Evolutionary conservation across 2,888 invertebrate genomes (phyloP).

Genomic region (Apotomis betuletana): DNA sequence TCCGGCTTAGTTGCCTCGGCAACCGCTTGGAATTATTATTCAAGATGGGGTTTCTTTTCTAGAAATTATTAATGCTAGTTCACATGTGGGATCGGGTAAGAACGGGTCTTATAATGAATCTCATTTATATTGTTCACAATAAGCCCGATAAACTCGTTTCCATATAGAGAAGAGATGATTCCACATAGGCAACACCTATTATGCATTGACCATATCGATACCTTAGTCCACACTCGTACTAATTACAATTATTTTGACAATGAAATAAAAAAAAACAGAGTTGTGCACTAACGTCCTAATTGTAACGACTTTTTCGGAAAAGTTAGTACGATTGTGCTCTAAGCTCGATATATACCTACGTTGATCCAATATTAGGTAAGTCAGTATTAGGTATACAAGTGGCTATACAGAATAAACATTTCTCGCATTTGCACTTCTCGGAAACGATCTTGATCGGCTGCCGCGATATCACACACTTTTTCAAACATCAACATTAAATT

Average conservation of each 20-base stretch:
- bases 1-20: slow-evolving; percentile 24
- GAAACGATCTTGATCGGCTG: slow-evolving; percentile 61
- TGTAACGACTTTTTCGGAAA: no score
- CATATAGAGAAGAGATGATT: no score
- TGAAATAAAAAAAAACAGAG: no score
- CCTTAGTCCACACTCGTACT: no score
- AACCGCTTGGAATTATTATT: slow-evolving; percentile 30
- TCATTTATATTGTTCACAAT: not conserved
- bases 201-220: no score
- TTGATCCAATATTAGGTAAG: no score
- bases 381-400: not conserved
- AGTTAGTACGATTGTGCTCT: no score
- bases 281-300: no score
- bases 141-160: not conserved
- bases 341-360: no score
- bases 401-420: slow-evolving; percentile 26
- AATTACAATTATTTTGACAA: no score
- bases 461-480: slow-evolving; percentile 57
- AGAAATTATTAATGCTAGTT: slow-evolving; percentile 13
- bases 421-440: slow-evolving; percentile 52
- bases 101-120: not conserved
- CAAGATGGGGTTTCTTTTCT: slow-evolving; percentile 24
- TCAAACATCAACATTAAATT: slow-evolving; percentile 59
- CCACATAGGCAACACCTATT: no score
- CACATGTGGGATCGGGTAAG: not conserved